Conservation (phyloP, 2,797 vertebrate genomes). For the Rhinella marina region DNA sequence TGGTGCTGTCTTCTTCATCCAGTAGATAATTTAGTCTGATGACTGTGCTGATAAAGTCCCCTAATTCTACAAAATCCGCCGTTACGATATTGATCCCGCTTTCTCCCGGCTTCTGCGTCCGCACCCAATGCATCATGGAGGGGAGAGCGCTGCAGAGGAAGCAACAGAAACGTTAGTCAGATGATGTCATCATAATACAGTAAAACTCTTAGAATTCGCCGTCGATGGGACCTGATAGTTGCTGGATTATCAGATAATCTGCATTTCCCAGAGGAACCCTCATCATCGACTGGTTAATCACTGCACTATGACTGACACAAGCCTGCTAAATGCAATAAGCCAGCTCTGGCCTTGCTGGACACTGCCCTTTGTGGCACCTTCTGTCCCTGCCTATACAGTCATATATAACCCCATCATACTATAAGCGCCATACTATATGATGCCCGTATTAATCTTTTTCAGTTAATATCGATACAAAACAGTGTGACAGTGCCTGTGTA, state of each 20-base stretch:
- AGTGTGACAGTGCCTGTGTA: too few relatives aligned
- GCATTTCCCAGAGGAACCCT: not conserved
- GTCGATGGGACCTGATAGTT: not conserved
- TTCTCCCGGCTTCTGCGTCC: slow-evolving; percentile 91
- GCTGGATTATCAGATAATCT: not conserved
- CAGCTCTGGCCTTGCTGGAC: too few relatives aligned
- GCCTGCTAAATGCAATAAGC: too few relatives aligned
- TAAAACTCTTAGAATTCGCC: not conserved
- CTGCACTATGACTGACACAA: too few relatives aligned
- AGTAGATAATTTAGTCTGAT: slow-evolving; percentile 96
- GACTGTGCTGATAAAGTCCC: slow-evolving; percentile 96
- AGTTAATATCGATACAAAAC: too few relatives aligned
- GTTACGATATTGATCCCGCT: slow-evolving; percentile 97
- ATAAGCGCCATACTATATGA: too few relatives aligned
- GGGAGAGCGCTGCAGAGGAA: slow-evolving; percentile 86
- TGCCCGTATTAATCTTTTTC: too few relatives aligned
- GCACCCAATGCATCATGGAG: slow-evolving; percentile 97
- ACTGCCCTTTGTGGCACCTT: too few relatives aligned
- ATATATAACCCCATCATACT: too few relatives aligned
- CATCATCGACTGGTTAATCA: too few relatives aligned
- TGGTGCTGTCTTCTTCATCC: slow-evolving; percentile 88
- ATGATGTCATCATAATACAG: not conserved
- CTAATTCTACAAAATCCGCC: slow-evolving; percentile 97
- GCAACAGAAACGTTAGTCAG: slow-evolving; percentile 18
- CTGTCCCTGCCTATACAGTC: too few relatives aligned